A percentile compares a stretch with the other conserved stretches of the same genome.
These are phyloP conservation scores for Clistopyga incitator DNA, from an alignment of 2,888 invertebrate species.

Conservation along the genomic window DNA sequence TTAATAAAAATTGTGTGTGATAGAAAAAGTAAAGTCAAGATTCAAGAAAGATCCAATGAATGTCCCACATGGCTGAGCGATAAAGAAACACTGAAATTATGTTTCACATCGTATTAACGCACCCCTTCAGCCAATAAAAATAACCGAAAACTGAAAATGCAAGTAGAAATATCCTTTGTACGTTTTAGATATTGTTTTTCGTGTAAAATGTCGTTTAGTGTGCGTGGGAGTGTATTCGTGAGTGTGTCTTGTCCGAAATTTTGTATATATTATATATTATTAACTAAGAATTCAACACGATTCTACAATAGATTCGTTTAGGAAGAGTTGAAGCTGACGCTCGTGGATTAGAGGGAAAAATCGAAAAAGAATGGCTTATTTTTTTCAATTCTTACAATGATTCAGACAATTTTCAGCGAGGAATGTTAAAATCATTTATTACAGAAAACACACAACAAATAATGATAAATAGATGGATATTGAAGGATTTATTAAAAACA, in stretches of 20 bases:
- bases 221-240: slow-evolving; percentile 55
- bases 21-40: too few relatives aligned
- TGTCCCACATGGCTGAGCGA: background rate
- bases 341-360: background rate
- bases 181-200: slow-evolving; percentile 41
- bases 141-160: slow-evolving; percentile 1
- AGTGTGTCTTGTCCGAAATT: slow-evolving; percentile 60
- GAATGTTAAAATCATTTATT: background rate
- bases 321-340: background rate
- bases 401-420: background rate
- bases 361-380: background rate
- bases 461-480: background rate
- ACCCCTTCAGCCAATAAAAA: background rate
- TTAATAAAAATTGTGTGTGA: too few relatives aligned
- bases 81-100: background rate
- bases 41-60: background rate
- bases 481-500: background rate
- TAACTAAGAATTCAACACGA: background rate
- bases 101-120: slow-evolving; percentile 8
- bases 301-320: slow-evolving; percentile 19
- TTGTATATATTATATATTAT: slow-evolving; percentile 53
- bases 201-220: slow-evolving; percentile 59
- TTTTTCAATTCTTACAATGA: background rate
- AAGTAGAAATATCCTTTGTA: slow-evolving; percentile 46
- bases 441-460: background rate